Base-by-base conservation (phyloP, 1,140 invertebrate genomes). In the Philopotamus ludificatus region DNA sequence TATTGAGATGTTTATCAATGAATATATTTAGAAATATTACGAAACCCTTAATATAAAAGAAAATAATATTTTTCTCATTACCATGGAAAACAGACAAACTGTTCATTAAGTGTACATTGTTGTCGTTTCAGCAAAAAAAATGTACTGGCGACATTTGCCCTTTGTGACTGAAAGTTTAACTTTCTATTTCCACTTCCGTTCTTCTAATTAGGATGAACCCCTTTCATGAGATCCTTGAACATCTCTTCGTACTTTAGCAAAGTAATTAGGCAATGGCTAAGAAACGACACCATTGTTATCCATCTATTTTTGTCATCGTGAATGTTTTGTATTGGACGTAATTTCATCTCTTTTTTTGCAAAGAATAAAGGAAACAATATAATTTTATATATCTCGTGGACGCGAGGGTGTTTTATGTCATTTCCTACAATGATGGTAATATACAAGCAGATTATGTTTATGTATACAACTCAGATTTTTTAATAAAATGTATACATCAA, bases 231-330 rank as follows among this genome's bases (percentile, higher is more conserved):
- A 41, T 59, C 23, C 3, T 12, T 22, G n/a, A 21, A 21, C 16
- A 9, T 26, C 4, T 1, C 59, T 41, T 16, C 41, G 9, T 47
- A 28, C 39, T 12, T 44, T 20, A 28, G 41, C 63, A 45, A 22
- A 65, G 63, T 65, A 65, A 65, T 65, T 65, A 65, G 63, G 39
- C 63, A 65, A 59, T 47, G 63, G 63, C 60, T 65, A 65, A 65
- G 28, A 28, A 34, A 65, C 47, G 63, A 65, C 59, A 65, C 63
- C 63, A 59, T 65, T 65, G 63, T 65, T 65, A 65, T 65, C 63
- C 51, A 34, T 51, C 63, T 53, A 65, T 59, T 59, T 10, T 41
- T 42, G 39, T 42, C 20, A 23, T 42, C 28, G 28, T 34, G 28
- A 34, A 34, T 34, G 28, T 34, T 34, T 34, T 34, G 12, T 12